Evolutionary conservation across 2,797 vertebrate genomes (phyloP).

Genomic region (Lerista edwardsae): DNA sequence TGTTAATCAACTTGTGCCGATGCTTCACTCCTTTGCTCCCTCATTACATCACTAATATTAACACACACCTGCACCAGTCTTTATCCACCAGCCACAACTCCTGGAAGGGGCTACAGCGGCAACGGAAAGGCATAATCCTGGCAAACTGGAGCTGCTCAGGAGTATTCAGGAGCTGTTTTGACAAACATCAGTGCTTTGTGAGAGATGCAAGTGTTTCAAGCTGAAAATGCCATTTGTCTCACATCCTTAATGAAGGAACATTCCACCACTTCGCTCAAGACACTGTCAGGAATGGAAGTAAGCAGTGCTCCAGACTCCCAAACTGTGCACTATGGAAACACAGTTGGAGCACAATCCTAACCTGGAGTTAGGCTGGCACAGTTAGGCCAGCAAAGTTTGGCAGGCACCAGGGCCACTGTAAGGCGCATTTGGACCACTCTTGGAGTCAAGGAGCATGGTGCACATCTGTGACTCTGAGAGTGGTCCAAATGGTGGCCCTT

Average conservation of each 20-base stretch:
- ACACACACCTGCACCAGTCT: neutral
- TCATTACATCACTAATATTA: neutral
- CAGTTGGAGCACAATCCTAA: too few species aligned
- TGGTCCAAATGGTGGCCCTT: too few species aligned
- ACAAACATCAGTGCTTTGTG: neutral
- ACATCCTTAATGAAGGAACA: neutral
- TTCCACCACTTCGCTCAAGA: neutral
- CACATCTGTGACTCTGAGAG: too few species aligned
- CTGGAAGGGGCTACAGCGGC: neutral
- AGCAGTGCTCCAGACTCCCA: too few species aligned
- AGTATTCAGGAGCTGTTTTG: neutral
- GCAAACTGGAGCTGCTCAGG: neutral
- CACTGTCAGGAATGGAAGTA: neutral
- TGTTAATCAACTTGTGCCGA: slow-evolving; percentile 8
- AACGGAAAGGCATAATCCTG: neutral
- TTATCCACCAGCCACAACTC: neutral
- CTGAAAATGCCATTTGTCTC: neutral
- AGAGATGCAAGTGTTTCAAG: neutral
- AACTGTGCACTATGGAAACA: neutral
- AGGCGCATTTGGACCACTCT: too few species aligned
- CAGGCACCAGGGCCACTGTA: too few species aligned
- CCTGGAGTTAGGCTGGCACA: too few species aligned
- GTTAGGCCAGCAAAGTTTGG: too few species aligned
- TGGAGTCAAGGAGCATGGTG: too few species aligned
- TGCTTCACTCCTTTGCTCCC: neutral